Evolutionary conservation across 2,888 invertebrate genomes (phyloP).

Genomic region (Ormyrus thymus): DNA sequence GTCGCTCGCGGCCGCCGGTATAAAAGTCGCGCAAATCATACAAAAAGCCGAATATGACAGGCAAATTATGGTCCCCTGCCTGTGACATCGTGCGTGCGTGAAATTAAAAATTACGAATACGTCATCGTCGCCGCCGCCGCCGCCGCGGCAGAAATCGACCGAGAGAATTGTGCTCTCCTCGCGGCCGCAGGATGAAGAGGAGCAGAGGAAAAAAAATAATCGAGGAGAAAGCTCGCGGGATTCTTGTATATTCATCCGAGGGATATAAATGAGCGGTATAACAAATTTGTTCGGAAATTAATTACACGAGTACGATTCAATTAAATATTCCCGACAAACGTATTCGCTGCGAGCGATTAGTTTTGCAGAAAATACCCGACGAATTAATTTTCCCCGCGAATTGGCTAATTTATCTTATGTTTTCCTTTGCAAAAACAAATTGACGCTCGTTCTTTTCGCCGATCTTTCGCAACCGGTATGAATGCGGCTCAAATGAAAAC

Average conservation of each 20-base stretch:
- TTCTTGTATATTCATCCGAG: background rate
- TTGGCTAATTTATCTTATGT: too few species aligned
- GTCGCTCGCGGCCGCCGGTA: background rate
- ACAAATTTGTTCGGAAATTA: background rate
- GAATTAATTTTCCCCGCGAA: too few species aligned
- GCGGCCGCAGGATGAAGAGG: background rate
- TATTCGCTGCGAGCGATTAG: too few species aligned
- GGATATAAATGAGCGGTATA: conserved; percentile 7
- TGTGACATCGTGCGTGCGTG: conserved; percentile 43
- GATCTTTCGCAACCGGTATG: too few species aligned
- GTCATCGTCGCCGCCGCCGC: conserved; percentile 26
- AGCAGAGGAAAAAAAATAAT: background rate
- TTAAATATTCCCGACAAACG: background rate
- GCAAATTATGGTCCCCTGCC: conserved; percentile 46
- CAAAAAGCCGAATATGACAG: conserved; percentile 46
- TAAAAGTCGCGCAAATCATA: conserved; percentile 43
- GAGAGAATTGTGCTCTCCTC: conserved; percentile 10
- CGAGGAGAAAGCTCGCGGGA: conserved; percentile 18
- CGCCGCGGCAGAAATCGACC: conserved; percentile 21
- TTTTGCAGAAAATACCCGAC: too few species aligned
- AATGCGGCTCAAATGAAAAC: too few species aligned
- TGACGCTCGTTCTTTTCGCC: too few species aligned
- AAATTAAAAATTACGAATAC: conserved; percentile 53
- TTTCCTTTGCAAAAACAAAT: too few species aligned
- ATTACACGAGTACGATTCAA: conserved; percentile 6